phyloP scores from a whole-genome alignment of 2,888 invertebrate species.

The Brassicogethes aeneus region DNA sequence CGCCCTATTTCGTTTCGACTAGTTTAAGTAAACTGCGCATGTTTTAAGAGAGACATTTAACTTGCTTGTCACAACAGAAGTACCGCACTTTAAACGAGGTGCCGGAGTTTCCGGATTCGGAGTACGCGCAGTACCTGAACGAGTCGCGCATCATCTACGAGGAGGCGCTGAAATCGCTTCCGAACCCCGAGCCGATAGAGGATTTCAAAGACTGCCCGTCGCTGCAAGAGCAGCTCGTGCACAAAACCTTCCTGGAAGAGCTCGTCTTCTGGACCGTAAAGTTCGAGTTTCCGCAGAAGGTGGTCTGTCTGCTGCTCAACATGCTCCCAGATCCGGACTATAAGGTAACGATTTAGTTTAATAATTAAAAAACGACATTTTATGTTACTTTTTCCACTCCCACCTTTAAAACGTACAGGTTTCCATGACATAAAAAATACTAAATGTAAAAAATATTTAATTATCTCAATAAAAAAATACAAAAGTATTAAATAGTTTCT shows the following conservation, averaged over 20 bases:
- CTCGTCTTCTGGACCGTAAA: slow-evolving; percentile 97
- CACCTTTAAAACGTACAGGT: too few relatives aligned
- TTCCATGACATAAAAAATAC: too few relatives aligned
- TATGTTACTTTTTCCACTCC: too few relatives aligned
- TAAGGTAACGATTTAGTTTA: too few relatives aligned
- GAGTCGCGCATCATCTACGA: slow-evolving; percentile 70
- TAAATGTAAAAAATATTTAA: too few relatives aligned
- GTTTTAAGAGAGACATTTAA: not conserved
- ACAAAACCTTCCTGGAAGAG: slow-evolving; percentile 85
- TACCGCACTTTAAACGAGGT: slow-evolving; percentile 62
- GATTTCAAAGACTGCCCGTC: slow-evolving; percentile 75
- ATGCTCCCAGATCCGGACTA: slow-evolving; percentile 93
- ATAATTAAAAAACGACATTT: too few relatives aligned
- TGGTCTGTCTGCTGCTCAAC: slow-evolving; percentile 89
- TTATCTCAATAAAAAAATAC: too few relatives aligned
- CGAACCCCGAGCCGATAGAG: slow-evolving; percentile 58
- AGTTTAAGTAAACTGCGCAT: not conserved
- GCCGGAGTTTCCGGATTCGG: slow-evolving; percentile 53
- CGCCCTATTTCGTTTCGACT: too few relatives aligned
- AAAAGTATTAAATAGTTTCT: too few relatives aligned
- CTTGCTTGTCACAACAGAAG: too few relatives aligned
- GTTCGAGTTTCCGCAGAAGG: slow-evolving; percentile 94
- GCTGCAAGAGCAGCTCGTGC: slow-evolving; percentile 66
- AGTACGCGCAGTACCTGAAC: slow-evolving; percentile 63
- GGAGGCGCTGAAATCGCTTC: slow-evolving; percentile 71